Conservation (phyloP, 2,888 invertebrate genomes). For the Calliphora vomitoria region DNA sequence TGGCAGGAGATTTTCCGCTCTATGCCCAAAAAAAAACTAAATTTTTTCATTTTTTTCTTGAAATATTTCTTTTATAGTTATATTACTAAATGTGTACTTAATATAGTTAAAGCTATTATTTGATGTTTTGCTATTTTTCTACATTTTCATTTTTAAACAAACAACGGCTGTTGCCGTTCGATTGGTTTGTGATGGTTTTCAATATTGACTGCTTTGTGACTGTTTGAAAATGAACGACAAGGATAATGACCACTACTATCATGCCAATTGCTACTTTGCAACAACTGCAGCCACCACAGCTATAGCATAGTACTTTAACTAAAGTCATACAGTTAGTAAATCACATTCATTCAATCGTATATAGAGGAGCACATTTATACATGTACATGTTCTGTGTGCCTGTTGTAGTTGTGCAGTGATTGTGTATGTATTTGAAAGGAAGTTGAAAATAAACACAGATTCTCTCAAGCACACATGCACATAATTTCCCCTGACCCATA, state of each 20-base stretch:
- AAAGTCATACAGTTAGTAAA: constrained; percentile 51
- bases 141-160: constrained; percentile 40
- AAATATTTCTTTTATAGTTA: background rate
- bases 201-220: constrained; percentile 54
- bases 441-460: constrained; percentile 34
- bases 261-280: constrained; percentile 8
- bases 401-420: background rate
- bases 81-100: constrained; percentile 45
- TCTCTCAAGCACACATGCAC: constrained; percentile 30
- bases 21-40: too few relatives aligned
- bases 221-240: constrained; percentile 47
- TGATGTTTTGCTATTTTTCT: constrained; percentile 37
- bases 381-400: background rate
- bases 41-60: too few relatives aligned
- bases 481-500: constrained; percentile 42
- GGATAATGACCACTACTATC: constrained; percentile 43
- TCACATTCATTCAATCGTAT: constrained; percentile 46
- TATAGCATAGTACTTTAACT: background rate
- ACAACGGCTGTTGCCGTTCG: constrained; percentile 48
- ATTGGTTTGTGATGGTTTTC: constrained; percentile 39
- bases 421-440: constrained; percentile 37
- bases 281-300: constrained; percentile 23
- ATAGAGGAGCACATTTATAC: background rate
- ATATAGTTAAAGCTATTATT: constrained; percentile 52
- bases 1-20: too few relatives aligned